Conservation (phyloP, 2,113 vertebrate genomes). For the Sialia sialis region DNA sequence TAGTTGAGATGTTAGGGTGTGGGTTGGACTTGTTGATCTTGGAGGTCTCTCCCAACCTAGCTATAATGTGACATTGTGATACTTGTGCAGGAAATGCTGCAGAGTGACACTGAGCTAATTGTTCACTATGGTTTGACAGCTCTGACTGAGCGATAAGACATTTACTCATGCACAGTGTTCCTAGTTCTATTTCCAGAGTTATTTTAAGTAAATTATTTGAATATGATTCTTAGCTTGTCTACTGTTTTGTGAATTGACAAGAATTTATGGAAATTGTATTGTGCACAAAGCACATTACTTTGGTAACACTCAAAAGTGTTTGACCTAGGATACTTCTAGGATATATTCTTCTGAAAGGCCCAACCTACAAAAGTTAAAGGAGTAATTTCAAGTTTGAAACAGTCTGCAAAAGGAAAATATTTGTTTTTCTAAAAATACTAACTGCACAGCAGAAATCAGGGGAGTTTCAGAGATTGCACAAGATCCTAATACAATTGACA, state of each 20-base stretch:
- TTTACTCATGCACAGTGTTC: not conserved
- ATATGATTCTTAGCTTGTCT: not conserved
- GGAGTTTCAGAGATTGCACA: not conserved
- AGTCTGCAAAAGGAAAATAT: not conserved
- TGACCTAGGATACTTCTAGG: not conserved
- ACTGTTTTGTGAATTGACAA: not conserved
- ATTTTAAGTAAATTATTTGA: not conserved
- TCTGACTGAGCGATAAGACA: not conserved
- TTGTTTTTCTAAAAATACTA: not conserved
- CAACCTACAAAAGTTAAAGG: not conserved
- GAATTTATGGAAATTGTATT: not conserved
- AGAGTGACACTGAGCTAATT: not conserved
- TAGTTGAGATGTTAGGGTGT: too few species aligned
- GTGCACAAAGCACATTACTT: not conserved
- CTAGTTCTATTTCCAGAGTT: not conserved
- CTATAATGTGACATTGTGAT: too few species aligned
- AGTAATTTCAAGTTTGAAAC: not conserved
- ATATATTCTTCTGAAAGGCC: not conserved
- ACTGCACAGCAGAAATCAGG: not conserved
- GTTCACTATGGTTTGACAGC: not conserved
- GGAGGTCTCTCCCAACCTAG: too few species aligned
- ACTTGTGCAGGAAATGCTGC: not conserved
- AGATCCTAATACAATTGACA: not conserved
- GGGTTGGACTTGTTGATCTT: too few species aligned
- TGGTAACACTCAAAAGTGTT: not conserved